Base-by-base conservation (phyloP, 2,888 invertebrate genomes). In the Allacma fusca region DNA sequence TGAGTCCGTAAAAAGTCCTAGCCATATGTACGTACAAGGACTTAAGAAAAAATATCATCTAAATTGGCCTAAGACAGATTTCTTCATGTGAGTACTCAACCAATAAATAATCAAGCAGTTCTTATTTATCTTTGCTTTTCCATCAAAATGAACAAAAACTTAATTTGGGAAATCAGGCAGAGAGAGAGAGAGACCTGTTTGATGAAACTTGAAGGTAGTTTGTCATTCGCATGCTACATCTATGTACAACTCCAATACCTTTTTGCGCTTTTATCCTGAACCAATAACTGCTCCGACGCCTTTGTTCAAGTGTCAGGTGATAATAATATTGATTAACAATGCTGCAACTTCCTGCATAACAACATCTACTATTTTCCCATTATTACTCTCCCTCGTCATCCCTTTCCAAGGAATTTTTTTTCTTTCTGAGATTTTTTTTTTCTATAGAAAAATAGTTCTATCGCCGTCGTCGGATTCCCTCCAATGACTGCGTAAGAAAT, bases 121-220 rank as follows among this genome's bases (percentile, higher is more conserved):
- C 34, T 65, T 67, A 74, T 67, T 74, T 43, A 40, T 74, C 74
- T 74, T 74, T 43, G n/a, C 65, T 65, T 74, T 65, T 44, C 50
- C 40, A 65, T 65, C 65, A 19, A 74, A 74, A 74, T 74, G 74
- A 74, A 65, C 64, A 74, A 74, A 74, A 74, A 74, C 16, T 62
- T 62, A 62, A 62, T 62, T 62, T 62, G n/a, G 24, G 62, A 50
- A 50, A 26, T 65, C 65, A 65, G 28, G 16, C 19, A 50, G 16
- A n/a, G n/a, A 50, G 50, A 34, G 7, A 4, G 23, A 57, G 62
- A n/a, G 13, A 16, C 2, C 13, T 16, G 13, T 23, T n/a, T 26
- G n/a, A 19, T 12, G 50, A 19, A n/a, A 16, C 50, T 50, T 50
- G 9, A 5, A 50, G n/a, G 40, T 50, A 50, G 50, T 16, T 50